Conservation (phyloP, 2,888 invertebrate species). For the Orthosia gothica region DNA sequence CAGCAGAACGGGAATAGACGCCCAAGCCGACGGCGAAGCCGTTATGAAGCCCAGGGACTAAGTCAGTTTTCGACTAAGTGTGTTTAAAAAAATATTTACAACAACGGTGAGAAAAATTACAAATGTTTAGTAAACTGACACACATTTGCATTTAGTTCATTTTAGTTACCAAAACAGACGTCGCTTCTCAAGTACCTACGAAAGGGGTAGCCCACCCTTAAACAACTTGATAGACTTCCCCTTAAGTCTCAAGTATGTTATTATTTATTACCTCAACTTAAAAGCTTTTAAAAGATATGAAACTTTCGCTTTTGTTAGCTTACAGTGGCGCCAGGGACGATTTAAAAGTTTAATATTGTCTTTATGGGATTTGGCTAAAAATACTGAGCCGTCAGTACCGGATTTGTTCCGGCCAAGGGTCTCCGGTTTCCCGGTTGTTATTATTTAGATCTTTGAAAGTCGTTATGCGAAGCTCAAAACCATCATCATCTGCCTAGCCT, state of each 20-base stretch:
- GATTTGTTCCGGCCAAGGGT: too few relatives aligned
- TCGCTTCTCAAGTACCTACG: conserved; percentile 5
- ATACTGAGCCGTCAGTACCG: background rate
- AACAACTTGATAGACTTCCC: conserved; percentile 17
- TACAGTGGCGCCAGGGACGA: conserved; percentile 19
- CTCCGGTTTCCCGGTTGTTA: too few relatives aligned
- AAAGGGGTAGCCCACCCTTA: conserved; percentile 47
- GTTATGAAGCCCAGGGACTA: too few relatives aligned
- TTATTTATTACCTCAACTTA: conserved; percentile 63
- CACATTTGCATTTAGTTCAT: conserved; percentile 13
- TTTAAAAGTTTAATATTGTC: conserved; percentile 43
- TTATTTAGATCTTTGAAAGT: too few relatives aligned
- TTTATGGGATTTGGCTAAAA: conserved; percentile 26
- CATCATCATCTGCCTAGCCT: too few relatives aligned
- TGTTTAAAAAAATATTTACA: too few relatives aligned
- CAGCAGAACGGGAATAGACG: too few relatives aligned
- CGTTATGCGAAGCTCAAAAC: too few relatives aligned
- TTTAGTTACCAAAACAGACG: conserved; percentile 44
- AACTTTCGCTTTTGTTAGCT: conserved; percentile 31
- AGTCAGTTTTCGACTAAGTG: too few relatives aligned
- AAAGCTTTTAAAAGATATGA: conserved; percentile 61
- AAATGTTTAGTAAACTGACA: conserved; percentile 4
- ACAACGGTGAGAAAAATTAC: too few relatives aligned
- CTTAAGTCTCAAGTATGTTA: conserved; percentile 56
- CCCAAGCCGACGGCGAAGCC: too few relatives aligned